phyloP scores from a whole-genome alignment of 2,797 vertebrate species.

The Trachops cirrhosus region DNA sequence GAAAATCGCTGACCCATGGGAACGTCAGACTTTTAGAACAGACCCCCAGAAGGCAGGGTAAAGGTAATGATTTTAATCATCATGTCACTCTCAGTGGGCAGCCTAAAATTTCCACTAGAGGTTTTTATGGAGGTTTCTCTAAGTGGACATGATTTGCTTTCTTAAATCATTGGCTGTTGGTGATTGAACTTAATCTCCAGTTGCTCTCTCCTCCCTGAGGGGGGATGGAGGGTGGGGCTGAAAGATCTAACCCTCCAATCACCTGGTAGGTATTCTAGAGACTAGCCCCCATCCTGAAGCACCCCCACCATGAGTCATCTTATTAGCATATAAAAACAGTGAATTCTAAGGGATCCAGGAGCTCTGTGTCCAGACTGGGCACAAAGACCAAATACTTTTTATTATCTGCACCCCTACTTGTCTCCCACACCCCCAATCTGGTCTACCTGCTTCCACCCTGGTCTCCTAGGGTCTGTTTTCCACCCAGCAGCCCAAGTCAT shows the following conservation, averaged over 20 bases:
- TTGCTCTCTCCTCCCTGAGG: neutral
- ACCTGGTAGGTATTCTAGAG: neutral
- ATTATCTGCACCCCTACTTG: neutral
- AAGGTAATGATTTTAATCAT: neutral
- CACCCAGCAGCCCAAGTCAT: neutral
- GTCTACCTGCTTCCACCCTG: neutral
- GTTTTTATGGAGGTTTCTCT: neutral
- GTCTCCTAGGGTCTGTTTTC: neutral
- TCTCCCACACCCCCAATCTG: neutral
- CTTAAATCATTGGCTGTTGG: neutral
- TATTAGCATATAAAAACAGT: neutral
- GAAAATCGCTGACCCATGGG: neutral
- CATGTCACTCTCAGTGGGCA: neutral
- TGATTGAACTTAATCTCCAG: neutral
- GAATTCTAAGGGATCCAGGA: neutral
- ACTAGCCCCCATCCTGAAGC: neutral
- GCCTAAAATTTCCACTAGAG: neutral
- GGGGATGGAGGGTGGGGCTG: too few relatives aligned
- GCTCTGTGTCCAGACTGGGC: too few relatives aligned
- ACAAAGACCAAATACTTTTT: neutral
- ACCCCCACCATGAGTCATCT: too few relatives aligned
- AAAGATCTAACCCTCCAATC: neutral
- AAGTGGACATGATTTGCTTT: neutral
- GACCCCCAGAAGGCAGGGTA: neutral
- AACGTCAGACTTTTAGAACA: neutral